Base-by-base conservation (phyloP, 2,113 vertebrate species). In the Syngnathus typhle region DNA sequence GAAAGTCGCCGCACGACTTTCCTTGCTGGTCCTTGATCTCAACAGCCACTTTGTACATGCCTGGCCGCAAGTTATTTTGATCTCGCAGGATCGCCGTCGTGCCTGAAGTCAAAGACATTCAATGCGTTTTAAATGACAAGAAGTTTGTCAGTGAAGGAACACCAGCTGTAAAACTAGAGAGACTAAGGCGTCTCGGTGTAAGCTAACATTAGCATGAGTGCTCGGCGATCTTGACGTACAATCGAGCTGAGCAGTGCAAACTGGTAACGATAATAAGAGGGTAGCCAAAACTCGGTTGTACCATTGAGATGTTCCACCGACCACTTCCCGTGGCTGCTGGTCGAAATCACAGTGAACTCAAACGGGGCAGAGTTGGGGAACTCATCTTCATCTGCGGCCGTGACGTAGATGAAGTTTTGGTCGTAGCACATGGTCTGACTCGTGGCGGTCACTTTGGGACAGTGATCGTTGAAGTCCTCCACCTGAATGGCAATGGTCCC, bases 341-440 rank as follows among this genome's bases (percentile, higher is more conserved):
- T 52, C 9, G 89, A 75, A 54, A 93, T 39, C 52, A 98, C 23
- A 1, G 23, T 79, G 73, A 95, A 98, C 0, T 80, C 87, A 84
- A 98, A 95, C 0, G 96, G 97, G 7, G 72, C 83, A 12, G 92
- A 89, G 62, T 96, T 90, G 13, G 90, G 94, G 72, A 82, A 83
- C 0, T 78, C 55, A 12, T 98, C 96, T 55, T 59, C 9, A 64
- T 99, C 96, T 8, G 3, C 3, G 0, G 94, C 95, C 0, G 93
- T 94, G 75, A 91, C 82, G 3, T 91, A 88, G 75, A 98, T 67
- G 9, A 80, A 87, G 0, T 74, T 77, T 0, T 80, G 58, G 4
- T 88, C 67, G 0, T 84, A 73, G 72, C 97, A 99, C 69, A 95
- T 32, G 0, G 37, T 92, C 32, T 80, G 89, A 23, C 65, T 38